Evolutionary conservation across 1,140 invertebrate species (phyloP), one percentile per base, ranked within the genome.

Genomic region (Doryteuthis pealeii): DNA sequence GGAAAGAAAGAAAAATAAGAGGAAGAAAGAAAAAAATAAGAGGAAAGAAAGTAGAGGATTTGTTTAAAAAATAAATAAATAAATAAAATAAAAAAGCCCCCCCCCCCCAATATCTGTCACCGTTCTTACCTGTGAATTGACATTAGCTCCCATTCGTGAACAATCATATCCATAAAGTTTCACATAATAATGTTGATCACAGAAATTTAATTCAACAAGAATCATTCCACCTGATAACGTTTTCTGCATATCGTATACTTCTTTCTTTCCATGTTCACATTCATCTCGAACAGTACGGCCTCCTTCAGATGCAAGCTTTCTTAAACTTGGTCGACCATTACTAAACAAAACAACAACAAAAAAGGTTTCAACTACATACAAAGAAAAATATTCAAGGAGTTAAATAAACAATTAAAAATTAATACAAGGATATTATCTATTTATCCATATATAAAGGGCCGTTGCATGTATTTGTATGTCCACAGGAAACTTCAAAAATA

Each of bases 121-220:
- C 3, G 4, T 5, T 5, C 35, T 6, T 69, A 87, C 86, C 80
- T 88, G 86, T 74, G 84, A 83, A 74, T 84, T 87, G n/a, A 85
- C 79, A 65, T 75, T 82, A 35, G 81, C 81, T 1, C 80, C 79
- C 3, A 87, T 74, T 45, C 92, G 88, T 72, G 89, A 90, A 69
- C 90, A 91, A 82, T 94, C 93, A 77, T 94, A 90, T 1, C 91
- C 91, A 85, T 92, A 91, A 45, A 95, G 83, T 86, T 92, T 93
- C 0, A 91, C 91, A 78, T 91, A 91, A 82, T 95, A 94, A 86
- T 94, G 95, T 45, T 94, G 93, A 76, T 94, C 91, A 15, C 87
- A 86, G 77, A 95, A 89, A 67, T 91, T 90, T 40, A 94, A 89
- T 83, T 93, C 92, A 82, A 94, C 73, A 91, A 94, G 68, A 90